Base-by-base conservation (phyloP, 2,888 invertebrate genomes). In the Hydropsyche betteni region DNA sequence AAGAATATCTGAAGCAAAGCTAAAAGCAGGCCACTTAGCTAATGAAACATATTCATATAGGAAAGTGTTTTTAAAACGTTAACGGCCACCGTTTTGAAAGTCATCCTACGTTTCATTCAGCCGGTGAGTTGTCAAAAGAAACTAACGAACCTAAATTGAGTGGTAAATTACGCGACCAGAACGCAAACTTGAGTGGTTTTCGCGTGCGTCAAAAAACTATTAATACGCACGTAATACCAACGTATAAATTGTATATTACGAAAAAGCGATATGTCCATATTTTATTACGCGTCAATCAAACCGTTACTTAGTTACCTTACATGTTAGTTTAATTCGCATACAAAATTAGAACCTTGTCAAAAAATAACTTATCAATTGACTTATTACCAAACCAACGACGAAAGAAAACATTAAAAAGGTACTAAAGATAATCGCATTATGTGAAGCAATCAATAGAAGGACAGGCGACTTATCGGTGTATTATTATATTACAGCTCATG, bases 11-110 rank as follows among this genome's bases (percentile, higher is more conserved):
- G 55, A 4, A 69, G 61, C 85, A 85, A 86, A 84, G 86, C 88
- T 87, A 87, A 87, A 79, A 87, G 87, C 87, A 86, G 86, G 83
- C 86, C 87, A 88, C 87, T 88, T 87, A 88, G 87, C 88, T 87
- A 87, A 88, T 88, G 87, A 88, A 88, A 87, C 87, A 87, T 87
- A 87, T 85, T 86, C 87, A 84, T 85, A 86, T 86, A 84, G 64
- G 64, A 85, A 86, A 80, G 79, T 80, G 73, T 76, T 52, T 53
- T 61, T 51, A 75, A 70, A 69, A 50, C 74, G 76, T 75, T 44
- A 36, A 58, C n/a, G 70, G 52, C 33, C n/a, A 16, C 34, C 69
- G 68, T 77, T 77, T 68, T 75, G 77, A 75, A 72, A 75, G 77
- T 77, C 77, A 77, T 75, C 72, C 72, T 72, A 58, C 70, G 55